Base-by-base conservation (phyloP, 2,113 vertebrate species). In the Opisthocomus hoazin region DNA sequence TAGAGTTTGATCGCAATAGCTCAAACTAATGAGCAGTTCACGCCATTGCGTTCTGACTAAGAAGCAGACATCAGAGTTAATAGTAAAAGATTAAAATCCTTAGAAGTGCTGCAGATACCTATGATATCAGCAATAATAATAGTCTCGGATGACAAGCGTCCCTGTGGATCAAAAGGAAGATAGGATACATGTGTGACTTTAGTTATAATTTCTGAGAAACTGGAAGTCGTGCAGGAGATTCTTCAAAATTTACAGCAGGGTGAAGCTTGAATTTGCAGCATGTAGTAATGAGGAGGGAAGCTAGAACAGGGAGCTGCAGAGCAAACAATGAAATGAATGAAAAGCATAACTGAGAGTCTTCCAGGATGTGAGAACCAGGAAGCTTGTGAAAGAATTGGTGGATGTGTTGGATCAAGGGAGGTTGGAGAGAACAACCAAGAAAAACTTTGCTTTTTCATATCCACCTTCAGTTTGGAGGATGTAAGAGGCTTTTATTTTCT, bases 11-110 rank as follows among this genome's bases (percentile, higher is more conserved):
- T 93, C 5, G 43, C 85, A 77, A 21, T 58, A 95, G 75, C 75
- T 95, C 87, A 74, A 39, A 90, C 93, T 96, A 94, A 85, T 90
- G 96, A 96, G 75, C 71, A 48, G 90, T 64, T 94, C 83, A n/a
- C 89, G 90, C 83, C 1, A 0, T 32, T 84, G 85, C 17, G 0
- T 84, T 80, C 90, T 92, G 85, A 91, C 90, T 95, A 90, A 93
- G 85, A 60, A 66, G 68, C 51, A 92, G 83, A 73, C 79, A 93
- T 64, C 71, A 75, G 63, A 88, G 74, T 89, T 94, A 95, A 93
- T 91, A 84, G 85, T 60, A 71, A 89, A 90, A 94, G 39, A 92
- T 64, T 81, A 92, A 93, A 93, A 90, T 84, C 68, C 90, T 94
- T 75, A 92, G 83, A 96, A 88, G 68, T 93, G 68, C 80, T 86